Evolutionary conservation across 2,113 vertebrate species (phyloP).

Genomic region (Canis aureus): DNA sequence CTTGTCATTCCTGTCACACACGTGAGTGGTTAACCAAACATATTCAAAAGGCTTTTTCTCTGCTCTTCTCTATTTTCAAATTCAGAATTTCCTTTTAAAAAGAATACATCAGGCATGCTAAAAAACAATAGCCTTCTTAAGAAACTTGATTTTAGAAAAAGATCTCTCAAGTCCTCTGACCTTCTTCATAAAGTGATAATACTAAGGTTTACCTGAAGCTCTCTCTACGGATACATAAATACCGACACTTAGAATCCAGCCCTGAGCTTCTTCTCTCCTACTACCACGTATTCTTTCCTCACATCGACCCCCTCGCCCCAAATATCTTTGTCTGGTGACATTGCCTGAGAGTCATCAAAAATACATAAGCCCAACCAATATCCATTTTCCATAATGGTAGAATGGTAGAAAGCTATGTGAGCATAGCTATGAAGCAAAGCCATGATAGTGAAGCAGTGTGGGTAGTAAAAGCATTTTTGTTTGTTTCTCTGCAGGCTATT

Average conservation of each 20-base stretch:
- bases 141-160: slow-evolving; percentile 4
- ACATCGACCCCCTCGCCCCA: neutral
- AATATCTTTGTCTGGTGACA: neutral
- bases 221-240: neutral
- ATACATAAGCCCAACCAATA: neutral
- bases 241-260: neutral
- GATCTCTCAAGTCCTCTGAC: neutral
- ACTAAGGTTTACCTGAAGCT: neutral
- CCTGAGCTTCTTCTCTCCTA: neutral
- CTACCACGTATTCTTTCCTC: neutral
- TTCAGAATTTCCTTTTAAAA: neutral
- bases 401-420: neutral
- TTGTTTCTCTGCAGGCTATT: neutral
- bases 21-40: neutral
- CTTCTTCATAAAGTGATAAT: neutral
- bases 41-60: neutral
- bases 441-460: neutral
- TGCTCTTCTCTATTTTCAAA: neutral
- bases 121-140: neutral
- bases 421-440: neutral
- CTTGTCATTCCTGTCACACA: neutral
- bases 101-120: neutral
- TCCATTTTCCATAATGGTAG: neutral
- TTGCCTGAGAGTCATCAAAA: neutral
- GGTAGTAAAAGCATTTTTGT: neutral